Evolutionary conservation across 2,797 vertebrate genomes (phyloP).

Genomic region (Odontamblyopus lacepedii): DNA sequence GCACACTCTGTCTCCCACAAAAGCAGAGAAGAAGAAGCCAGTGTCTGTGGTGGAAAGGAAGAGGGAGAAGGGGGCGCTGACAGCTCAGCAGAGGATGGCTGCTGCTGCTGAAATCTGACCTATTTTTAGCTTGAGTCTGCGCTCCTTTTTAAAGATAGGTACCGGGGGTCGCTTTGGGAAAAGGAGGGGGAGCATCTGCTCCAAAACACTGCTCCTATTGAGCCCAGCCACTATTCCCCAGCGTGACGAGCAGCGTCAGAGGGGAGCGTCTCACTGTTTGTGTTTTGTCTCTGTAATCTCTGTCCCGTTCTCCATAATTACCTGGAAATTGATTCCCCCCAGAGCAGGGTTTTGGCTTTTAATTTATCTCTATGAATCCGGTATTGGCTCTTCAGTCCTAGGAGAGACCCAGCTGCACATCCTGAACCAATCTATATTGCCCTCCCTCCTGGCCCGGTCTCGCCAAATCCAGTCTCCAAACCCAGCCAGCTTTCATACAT

Average conservation of each 20-base stretch:
- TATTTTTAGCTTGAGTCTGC: conserved; percentile 65
- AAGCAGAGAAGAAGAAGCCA: conserved; percentile 62
- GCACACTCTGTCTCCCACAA: conserved; percentile 58
- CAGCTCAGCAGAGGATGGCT: conserved; percentile 64
- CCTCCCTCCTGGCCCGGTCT: conserved; percentile 27
- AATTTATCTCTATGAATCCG: conserved; percentile 54
- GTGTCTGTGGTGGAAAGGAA: conserved; percentile 57
- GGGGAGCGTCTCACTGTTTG: conserved; percentile 46
- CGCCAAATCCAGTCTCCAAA: conserved; percentile 30
- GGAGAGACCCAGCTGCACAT: conserved; percentile 30
- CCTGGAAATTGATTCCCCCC: conserved; percentile 55
- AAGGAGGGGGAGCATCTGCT: conserved; percentile 12
- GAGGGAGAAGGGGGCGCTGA: conserved; percentile 68
- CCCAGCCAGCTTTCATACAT: conserved; percentile 40
- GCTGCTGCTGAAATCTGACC: conserved; percentile 50
- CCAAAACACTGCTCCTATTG: conserved; percentile 23
- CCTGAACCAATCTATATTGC: conserved; percentile 36
- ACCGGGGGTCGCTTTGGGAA: conserved; percentile 33
- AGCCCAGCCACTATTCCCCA: conserved; percentile 31
- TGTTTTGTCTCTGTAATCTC: conserved; percentile 59
- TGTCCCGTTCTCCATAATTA: conserved; percentile 63
- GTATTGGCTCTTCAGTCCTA: conserved; percentile 41
- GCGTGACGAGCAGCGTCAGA: conserved; percentile 28
- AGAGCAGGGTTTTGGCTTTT: conserved; percentile 49
- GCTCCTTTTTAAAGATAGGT: conserved; percentile 65